These are phyloP conservation scores for Palloptera scutellata DNA, from an alignment of 2,888 invertebrate species.

Conservation along the genomic window DNA sequence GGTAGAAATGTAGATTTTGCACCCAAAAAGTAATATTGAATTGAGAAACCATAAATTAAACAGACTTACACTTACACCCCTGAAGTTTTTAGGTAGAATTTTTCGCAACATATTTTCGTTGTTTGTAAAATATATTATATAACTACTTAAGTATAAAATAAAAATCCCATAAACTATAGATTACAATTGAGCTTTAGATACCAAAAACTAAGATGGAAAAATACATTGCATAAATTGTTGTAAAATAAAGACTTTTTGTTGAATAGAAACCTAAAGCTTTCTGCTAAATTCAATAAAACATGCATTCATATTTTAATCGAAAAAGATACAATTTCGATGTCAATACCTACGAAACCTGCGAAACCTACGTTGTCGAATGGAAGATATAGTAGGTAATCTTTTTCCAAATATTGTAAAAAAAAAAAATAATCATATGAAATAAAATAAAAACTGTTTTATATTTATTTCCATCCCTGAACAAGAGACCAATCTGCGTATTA, in stretches of 20 bases:
- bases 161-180: neutral
- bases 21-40: neutral
- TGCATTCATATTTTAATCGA: neutral
- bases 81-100: neutral
- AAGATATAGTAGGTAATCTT: too few species aligned
- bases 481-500: too few species aligned
- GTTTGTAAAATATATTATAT: neutral
- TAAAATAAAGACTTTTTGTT: slow-evolving; percentile 4
- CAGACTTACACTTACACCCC: neutral
- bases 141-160: neutral
- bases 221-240: slow-evolving; percentile 1
- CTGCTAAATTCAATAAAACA: neutral
- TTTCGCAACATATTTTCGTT: neutral
- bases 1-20: neutral
- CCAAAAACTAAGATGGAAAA: neutral
- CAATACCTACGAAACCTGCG: too few species aligned
- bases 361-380: too few species aligned
- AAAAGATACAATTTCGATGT: too few species aligned
- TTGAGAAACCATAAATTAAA: neutral
- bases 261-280: slow-evolving; percentile 1
- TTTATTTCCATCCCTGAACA: too few species aligned
- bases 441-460: too few species aligned
- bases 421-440: too few species aligned
- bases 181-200: slow-evolving; percentile 3
- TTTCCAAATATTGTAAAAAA: too few species aligned